Conservation (phyloP, 2,888 invertebrate genomes). For the Dolichopus griseipennis region DNA sequence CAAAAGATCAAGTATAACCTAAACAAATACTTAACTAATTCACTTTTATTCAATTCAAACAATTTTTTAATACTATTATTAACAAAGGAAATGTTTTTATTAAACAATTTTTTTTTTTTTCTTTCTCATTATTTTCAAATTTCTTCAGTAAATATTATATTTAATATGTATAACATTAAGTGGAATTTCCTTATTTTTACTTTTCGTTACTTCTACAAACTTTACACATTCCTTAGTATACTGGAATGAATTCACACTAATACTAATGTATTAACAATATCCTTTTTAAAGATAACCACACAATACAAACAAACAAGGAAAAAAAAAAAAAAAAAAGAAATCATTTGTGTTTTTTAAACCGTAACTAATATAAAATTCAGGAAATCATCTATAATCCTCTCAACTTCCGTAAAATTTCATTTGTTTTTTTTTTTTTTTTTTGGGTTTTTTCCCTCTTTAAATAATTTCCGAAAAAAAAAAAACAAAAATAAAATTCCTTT, state of each 20-base stretch:
- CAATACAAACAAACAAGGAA: neutral
- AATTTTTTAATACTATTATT: neutral
- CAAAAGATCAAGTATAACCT: no score
- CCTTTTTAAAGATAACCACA: neutral
- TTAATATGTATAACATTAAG: neutral
- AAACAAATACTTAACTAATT: no score
- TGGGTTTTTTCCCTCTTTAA: neutral
- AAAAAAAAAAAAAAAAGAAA: neutral
- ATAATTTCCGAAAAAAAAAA: neutral
- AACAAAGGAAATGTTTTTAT: neutral
- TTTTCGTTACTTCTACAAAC: neutral
- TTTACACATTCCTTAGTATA: neutral
- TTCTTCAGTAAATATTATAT: neutral
- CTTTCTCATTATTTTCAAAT: no score
- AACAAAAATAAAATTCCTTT: no score
- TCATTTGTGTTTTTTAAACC: neutral
- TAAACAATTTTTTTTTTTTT: neutral
- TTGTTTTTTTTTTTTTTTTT: neutral
- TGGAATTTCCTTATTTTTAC: neutral
- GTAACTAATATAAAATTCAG: neutral
- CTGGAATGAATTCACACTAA: neutral
- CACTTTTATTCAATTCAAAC: neutral
- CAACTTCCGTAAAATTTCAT: neutral
- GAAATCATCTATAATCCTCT: slow-evolving; percentile 1
- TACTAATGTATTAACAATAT: neutral